These are phyloP conservation scores for Sminthurides aquaticus DNA, from an alignment of 2,888 invertebrate species.

Conservation along the genomic window DNA sequence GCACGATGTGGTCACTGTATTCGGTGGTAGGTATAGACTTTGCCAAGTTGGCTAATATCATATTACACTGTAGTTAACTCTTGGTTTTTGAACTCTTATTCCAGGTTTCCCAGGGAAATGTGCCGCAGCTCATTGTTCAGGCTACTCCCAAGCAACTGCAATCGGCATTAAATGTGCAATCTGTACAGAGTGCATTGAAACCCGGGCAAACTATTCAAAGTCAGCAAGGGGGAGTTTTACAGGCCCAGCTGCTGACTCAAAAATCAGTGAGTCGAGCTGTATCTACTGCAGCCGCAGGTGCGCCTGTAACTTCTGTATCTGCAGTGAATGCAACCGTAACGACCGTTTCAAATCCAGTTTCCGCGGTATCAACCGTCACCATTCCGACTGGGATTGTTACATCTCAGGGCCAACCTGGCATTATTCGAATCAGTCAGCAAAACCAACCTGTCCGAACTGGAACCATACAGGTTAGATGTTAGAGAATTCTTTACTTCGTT, in stretches of 20 bases:
- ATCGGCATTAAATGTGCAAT: conserved; percentile 63
- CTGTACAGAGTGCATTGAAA: conserved; percentile 66
- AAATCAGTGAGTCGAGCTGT: not conserved
- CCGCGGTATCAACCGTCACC: conserved; percentile 16
- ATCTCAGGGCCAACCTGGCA: conserved; percentile 3
- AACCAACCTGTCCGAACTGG: not conserved
- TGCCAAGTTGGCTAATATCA: too few species aligned
- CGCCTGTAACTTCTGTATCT: not conserved
- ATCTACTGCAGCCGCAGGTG: not conserved
- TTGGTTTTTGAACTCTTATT: too few species aligned
- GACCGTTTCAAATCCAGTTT: conserved; percentile 9
- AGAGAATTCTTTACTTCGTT: not conserved
- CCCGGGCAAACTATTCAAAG: conserved; percentile 44
- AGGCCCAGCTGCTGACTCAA: conserved; percentile 29
- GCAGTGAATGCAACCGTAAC: conserved; percentile 14
- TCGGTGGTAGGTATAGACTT: too few species aligned
- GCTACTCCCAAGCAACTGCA: conserved; percentile 55
- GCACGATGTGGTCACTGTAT: too few species aligned
- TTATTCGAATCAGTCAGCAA: conserved; percentile 17
- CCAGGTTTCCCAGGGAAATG: conserved; percentile 15
- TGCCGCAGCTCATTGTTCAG: conserved; percentile 57
- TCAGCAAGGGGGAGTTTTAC: conserved; percentile 30
- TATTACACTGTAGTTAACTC: too few species aligned
- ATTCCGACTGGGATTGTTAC: conserved; percentile 10
- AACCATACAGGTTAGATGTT: not conserved